A percentile compares a stretch with the other conserved stretches of the same genome.
Conservation (phyloP, 2,113 vertebrate species). For the Geothlypis trichas region DNA sequence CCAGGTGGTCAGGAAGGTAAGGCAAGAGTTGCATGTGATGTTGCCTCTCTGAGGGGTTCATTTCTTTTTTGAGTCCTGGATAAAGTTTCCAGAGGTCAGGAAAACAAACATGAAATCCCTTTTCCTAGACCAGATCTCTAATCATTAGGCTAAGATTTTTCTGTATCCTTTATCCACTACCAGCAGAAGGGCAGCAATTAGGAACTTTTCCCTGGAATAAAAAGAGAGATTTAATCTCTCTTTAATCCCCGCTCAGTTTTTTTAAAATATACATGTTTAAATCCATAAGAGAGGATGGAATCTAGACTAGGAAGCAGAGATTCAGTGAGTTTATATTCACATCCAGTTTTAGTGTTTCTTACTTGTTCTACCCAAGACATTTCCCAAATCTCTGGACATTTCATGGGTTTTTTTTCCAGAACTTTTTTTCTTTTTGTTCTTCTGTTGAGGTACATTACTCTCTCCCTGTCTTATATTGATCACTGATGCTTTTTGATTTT, state of each 20-base stretch:
- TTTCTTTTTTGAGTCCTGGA: not conserved
- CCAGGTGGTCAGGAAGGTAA: not conserved
- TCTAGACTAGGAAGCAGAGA: not conserved
- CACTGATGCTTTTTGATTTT: not conserved
- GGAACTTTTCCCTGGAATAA: not conserved
- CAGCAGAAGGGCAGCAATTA: not conserved
- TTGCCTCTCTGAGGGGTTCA: not conserved
- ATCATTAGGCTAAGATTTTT: not conserved
- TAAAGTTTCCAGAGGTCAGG: not conserved
- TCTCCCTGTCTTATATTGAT: not conserved
- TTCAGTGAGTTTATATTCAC: not conserved
- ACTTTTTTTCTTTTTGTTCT: not conserved
- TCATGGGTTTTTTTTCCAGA: accelerated
- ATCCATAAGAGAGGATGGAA: not conserved
- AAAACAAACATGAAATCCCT: not conserved
- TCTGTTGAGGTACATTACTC: not conserved
- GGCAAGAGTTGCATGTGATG: not conserved
- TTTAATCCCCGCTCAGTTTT: not conserved
- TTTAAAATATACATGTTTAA: not conserved
- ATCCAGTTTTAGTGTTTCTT: not conserved
- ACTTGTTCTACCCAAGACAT: not conserved
- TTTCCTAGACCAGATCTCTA: not conserved
- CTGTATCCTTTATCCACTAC: not conserved
- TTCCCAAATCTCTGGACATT: not conserved
- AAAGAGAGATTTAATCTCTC: not conserved